Evolutionary conservation across 2,888 invertebrate species (phyloP).

Genomic region (Drosophila setosimentum): DNA sequence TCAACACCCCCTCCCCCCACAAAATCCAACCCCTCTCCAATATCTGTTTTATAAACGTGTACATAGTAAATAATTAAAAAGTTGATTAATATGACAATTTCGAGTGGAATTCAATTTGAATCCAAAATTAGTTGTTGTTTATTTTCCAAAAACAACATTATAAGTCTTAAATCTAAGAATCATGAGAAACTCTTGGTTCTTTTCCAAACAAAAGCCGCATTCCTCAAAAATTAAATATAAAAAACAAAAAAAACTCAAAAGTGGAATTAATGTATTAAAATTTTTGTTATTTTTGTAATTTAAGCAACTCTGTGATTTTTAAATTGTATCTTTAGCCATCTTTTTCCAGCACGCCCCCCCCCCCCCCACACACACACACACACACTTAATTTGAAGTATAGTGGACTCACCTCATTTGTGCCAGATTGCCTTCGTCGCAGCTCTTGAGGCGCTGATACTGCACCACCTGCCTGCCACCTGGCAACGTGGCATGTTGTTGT

Average conservation of each 20-base stretch:
- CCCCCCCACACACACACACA: no score
- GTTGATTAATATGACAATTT: neutral
- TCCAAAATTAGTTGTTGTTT: neutral
- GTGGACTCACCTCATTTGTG: conserved; percentile 72
- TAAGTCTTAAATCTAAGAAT: neutral
- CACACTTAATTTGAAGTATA: neutral
- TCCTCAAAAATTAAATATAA: neutral
- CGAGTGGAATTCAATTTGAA: neutral
- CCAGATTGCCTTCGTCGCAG: conserved; percentile 76
- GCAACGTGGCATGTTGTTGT: conserved; percentile 32
- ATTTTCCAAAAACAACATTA: neutral
- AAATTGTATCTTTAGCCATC: neutral
- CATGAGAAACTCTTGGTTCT: neutral
- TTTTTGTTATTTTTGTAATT: neutral
- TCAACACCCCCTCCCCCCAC: neutral
- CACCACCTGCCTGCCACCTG: conserved; percentile 47
- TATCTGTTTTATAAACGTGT: neutral
- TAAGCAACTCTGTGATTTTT: neutral
- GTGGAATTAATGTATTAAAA: neutral
- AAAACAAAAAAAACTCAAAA: neutral
- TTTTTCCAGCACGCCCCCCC: neutral
- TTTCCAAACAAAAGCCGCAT: neutral
- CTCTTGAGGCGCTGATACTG: conserved; percentile 80
- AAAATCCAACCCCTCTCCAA: neutral
- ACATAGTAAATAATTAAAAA: neutral